Evolutionary conservation across 2,888 invertebrate genomes (phyloP).

Genomic region (Orchestes rusci): DNA sequence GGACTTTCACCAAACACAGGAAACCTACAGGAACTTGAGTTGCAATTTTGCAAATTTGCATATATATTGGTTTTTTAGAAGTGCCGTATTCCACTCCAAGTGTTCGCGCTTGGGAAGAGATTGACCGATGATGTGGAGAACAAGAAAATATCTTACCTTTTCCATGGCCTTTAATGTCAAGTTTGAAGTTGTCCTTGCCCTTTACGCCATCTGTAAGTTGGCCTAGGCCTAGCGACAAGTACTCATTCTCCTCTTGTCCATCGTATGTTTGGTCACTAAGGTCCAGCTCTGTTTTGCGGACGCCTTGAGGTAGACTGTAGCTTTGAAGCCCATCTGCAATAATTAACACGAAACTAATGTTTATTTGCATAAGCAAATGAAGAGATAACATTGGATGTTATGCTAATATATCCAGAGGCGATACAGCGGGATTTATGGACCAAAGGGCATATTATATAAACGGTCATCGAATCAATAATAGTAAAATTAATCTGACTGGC

Average conservation of each 20-base stretch:
- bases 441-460: slow-evolving; percentile 16
- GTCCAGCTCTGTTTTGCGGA: slow-evolving; percentile 64
- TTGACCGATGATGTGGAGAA: slow-evolving; percentile 1
- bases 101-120: slow-evolving; percentile 5
- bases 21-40: too few species aligned
- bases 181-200: slow-evolving; percentile 67
- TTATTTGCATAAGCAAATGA: slow-evolving; percentile 9
- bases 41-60: slow-evolving; percentile 32
- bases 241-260: slow-evolving; percentile 57
- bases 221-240: slow-evolving; percentile 65
- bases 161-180: slow-evolving; percentile 57
- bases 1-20: too few species aligned
- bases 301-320: slow-evolving; percentile 72
- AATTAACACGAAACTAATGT: slow-evolving; percentile 3
- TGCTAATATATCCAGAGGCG: slow-evolving; percentile 10
- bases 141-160: slow-evolving; percentile 49
- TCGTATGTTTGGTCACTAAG: slow-evolving; percentile 75
- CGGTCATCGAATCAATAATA: slow-evolving; percentile 17
- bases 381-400: slow-evolving; percentile 11
- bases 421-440: slow-evolving; percentile 7
- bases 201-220: slow-evolving; percentile 71
- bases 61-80: slow-evolving; percentile 39
- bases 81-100: slow-evolving; percentile 9
- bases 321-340: slow-evolving; percentile 66
- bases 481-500: slow-evolving; percentile 9